These are phyloP conservation scores for Meteorus cinctellus DNA, from an alignment of 2,888 invertebrate species.

Conservation along the genomic window DNA sequence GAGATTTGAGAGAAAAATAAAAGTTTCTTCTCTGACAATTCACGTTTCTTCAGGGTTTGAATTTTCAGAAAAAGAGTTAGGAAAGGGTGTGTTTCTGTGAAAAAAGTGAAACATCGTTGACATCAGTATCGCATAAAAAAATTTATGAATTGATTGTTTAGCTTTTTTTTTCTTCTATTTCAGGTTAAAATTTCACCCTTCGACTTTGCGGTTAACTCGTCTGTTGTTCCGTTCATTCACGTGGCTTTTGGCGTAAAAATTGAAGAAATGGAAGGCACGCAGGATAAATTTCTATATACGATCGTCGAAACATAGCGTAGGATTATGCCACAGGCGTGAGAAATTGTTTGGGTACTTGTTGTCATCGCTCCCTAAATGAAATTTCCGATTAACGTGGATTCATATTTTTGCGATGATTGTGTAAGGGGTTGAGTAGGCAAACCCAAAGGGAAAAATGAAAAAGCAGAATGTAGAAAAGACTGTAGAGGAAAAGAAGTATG, in stretches of 20 bases:
- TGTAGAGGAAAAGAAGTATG: constrained; percentile 27
- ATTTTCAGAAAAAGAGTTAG: constrained; percentile 4
- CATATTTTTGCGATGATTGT: constrained; percentile 70
- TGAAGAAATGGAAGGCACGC: not conserved
- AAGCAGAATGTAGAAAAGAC: constrained; percentile 32
- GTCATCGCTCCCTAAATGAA: not conserved
- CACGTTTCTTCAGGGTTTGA: not conserved
- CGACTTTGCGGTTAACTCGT: constrained; percentile 71
- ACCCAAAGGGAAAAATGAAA: constrained; percentile 43
- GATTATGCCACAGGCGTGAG: constrained; percentile 62
- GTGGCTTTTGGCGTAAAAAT: constrained; percentile 28
- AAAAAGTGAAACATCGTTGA: not conserved
- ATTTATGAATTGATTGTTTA: constrained; percentile 17
- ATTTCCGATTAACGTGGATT: constrained; percentile 60
- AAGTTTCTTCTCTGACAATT: constrained; percentile 5
- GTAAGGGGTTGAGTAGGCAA: constrained; percentile 43
- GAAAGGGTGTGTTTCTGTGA: not conserved
- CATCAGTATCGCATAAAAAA: not conserved
- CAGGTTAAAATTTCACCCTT: constrained; percentile 13
- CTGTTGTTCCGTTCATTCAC: constrained; percentile 57
- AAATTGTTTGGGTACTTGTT: constrained; percentile 55
- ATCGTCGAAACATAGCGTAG: not conserved
- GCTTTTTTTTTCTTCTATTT: constrained; percentile 19
- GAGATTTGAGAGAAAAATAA: not conserved
- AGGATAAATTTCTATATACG: not conserved